Percentiles rank a stretch among this genome's conserved stretches.
Evolutionary conservation across 2,113 vertebrate species (phyloP).

Genomic region (Lepus americanus): DNA sequence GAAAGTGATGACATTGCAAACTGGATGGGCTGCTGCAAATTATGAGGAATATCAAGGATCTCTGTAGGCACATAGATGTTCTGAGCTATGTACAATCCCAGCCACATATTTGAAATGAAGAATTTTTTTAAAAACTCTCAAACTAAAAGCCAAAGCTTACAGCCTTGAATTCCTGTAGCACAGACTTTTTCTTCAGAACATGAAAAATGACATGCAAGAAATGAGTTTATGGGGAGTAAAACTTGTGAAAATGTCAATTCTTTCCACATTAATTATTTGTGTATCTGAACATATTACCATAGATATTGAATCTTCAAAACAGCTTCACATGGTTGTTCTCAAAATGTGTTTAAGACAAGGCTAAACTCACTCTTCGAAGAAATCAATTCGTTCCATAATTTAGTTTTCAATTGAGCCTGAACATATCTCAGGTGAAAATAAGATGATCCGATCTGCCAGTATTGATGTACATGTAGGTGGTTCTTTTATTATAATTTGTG

Average conservation of each 20-base stretch:
- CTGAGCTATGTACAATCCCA: conserved; percentile 60
- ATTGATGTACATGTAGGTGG: conserved; percentile 86
- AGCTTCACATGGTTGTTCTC: conserved; percentile 73
- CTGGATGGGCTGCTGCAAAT: conserved; percentile 4
- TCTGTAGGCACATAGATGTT: conserved; percentile 14
- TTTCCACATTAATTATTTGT: conserved; percentile 60
- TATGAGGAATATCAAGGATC: conserved; percentile 10
- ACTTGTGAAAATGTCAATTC: conserved; percentile 51
- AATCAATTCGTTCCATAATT: conserved; percentile 88
- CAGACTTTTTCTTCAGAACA: not conserved
- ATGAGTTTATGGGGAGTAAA: conserved; percentile 48
- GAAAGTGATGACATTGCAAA: conserved; percentile 52
- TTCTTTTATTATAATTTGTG: conserved; percentile 88
- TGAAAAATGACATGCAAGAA: not conserved
- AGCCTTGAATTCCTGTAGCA: conserved; percentile 33
- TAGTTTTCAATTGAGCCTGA: conserved; percentile 88
- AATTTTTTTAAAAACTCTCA: conserved; percentile 23
- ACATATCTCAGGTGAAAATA: conserved; percentile 89
- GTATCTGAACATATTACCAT: conserved; percentile 67
- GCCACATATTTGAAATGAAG: conserved; percentile 50
- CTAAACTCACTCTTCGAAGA: conserved; percentile 85
- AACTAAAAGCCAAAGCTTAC: conserved; percentile 49
- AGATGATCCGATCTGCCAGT: conserved; percentile 87
- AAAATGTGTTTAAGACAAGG: conserved; percentile 83
- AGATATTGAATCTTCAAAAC: conserved; percentile 78